Conservation (phyloP, 2,113 vertebrate genomes). For the Bagarius yarrelli region DNA sequence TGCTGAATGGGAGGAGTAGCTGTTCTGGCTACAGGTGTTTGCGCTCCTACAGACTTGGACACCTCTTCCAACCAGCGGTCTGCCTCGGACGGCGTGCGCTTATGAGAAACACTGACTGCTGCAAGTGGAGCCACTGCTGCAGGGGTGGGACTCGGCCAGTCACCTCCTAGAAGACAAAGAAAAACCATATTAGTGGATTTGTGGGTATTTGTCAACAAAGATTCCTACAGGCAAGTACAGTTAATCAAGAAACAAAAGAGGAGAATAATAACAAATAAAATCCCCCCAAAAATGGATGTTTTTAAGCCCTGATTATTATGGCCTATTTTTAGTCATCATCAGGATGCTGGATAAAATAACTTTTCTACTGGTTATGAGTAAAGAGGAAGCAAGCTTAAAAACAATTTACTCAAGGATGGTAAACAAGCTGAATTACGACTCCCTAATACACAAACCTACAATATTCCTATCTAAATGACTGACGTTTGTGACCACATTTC, state of each 20-base stretch:
- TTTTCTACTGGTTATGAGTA: not conserved
- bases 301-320: not conserved
- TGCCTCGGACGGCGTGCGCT: slow-evolving; percentile 91
- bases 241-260: not conserved
- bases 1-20: slow-evolving; percentile 70
- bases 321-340: not conserved
- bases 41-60: slow-evolving; percentile 84
- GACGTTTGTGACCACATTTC: too few species aligned
- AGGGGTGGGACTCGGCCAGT: slow-evolving; percentile 64
- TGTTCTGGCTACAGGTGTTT: slow-evolving; percentile 64
- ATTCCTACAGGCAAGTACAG: not conserved
- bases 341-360: not conserved
- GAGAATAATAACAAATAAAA: not conserved
- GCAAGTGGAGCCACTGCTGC: slow-evolving; percentile 52
- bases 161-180: slow-evolving; percentile 59
- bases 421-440: not conserved
- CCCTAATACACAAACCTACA: not conserved
- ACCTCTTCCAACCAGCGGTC: slow-evolving; percentile 98
- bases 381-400: not conserved
- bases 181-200: not conserved
- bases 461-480: too few species aligned
- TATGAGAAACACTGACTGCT: slow-evolving; percentile 69
- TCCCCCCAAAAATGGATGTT: too few species aligned
- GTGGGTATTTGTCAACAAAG: not conserved
- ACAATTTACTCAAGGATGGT: not conserved